Evolutionary conservation across 2,113 vertebrate genomes (phyloP).

Genomic region (Istiophorus platypterus): DNA sequence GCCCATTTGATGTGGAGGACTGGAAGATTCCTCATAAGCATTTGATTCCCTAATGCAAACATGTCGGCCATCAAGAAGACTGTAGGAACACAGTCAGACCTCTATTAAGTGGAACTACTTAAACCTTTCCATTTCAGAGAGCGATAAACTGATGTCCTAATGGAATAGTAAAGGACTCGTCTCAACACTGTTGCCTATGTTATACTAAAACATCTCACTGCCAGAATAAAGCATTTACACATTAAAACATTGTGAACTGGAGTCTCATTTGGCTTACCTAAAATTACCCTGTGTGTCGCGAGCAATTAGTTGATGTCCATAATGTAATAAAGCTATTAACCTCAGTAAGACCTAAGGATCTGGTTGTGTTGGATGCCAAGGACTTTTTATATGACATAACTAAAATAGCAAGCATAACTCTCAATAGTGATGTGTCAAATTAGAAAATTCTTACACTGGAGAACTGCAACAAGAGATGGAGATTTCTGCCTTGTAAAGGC

Average conservation of each 20-base stretch:
- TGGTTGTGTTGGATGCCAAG: constrained; percentile 29
- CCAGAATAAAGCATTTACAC: not conserved
- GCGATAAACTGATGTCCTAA: not conserved
- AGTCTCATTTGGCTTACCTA: constrained; percentile 31
- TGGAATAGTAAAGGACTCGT: not conserved
- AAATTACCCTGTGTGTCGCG: constrained; percentile 41
- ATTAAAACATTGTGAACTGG: constrained; percentile 3
- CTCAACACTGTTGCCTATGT: not conserved
- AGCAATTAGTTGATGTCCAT: constrained; percentile 41
- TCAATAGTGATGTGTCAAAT: constrained; percentile 11
- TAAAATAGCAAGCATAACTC: constrained; percentile 30
- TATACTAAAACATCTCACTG: not conserved
- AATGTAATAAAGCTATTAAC: constrained; percentile 48
- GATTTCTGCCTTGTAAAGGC: not conserved
- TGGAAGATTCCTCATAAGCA: not conserved
- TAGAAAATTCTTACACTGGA: not conserved
- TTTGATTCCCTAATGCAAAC: not conserved
- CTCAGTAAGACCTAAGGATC: constrained; percentile 10
- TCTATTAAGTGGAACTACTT: constrained; percentile 3
- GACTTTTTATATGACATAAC: constrained; percentile 15
- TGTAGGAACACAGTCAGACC: not conserved
- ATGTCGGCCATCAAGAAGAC: not conserved
- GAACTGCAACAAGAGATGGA: not conserved
- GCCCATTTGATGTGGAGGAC: not conserved
- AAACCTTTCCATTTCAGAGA: not conserved